Base-by-base conservation (phyloP, 2,797 vertebrate species). In the Pampus argenteus region DNA sequence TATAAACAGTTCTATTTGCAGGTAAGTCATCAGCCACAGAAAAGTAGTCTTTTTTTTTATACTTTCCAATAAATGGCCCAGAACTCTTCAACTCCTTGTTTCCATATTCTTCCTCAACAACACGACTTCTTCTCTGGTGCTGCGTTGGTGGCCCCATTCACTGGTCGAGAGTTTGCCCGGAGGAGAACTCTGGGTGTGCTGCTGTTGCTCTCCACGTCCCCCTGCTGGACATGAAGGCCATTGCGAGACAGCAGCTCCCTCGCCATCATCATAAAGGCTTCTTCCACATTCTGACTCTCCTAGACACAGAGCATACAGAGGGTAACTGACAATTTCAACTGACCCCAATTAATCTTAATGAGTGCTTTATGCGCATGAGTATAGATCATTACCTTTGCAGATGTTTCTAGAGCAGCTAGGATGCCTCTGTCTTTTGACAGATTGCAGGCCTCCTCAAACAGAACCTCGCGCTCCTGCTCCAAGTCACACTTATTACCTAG, bases 401-500 rank as follows among this genome's bases (percentile, higher is more conserved):
- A 94, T 18, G 92, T 94, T 66, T 94, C 93, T 20, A 94, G 51
- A 25, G 92, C 90, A 40, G 89, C 92, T 1, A 94, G 77, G 9
- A 93, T 48, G 1, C 87, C 89, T 54, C 29, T 70, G 1, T 92
- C 87, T 5, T 91, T 85, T 4, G 90, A 86, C 63, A 92, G 68
- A 45, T 40, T 36, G 71, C 92, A 93, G 14, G 93, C 89, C 22
- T 90, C 82, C 40, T 91, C 76, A 49, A 94, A 94, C 9, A 0
- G 59, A 38, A 94, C 90, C 55, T 89, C 81, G 0, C 93, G 83
- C 29, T 90, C 72, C 3, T 79, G 2, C 68, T 93, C 88, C 74
- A 94, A 38, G 86, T 94, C 93, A 75, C 87, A 78, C 84, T 94
- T 94, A 80, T 94, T 94, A 28, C 93, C 93, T 94, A 9, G 11